Base-by-base conservation (phyloP, 2,888 invertebrate genomes). In the Gastrophysa polygoni region DNA sequence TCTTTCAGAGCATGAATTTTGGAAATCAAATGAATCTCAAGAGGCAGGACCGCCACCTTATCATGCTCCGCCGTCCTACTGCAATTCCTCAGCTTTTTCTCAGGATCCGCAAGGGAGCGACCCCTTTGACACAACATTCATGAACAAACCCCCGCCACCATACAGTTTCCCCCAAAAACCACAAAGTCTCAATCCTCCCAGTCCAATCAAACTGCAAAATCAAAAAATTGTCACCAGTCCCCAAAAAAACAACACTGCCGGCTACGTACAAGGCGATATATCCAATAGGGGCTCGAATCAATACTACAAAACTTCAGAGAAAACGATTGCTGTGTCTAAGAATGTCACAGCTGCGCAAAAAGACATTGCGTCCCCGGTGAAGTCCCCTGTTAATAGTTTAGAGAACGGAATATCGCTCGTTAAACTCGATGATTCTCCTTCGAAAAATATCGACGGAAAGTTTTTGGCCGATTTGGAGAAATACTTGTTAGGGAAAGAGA, bases 401-500 rank as follows among this genome's bases (percentile, higher is more conserved):
- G 68, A 62, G 3, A 70, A 58, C 44, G 66, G 67, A 56, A 43
- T 74, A 16, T 50, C 68, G 11, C 52, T 67, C 21, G 54, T 74
- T 46, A 74, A 67, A 38, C 49, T 75, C 18, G 62, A 70, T 4
- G 70, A 72, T 20, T 56, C 66, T 16, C 64, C 70, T 5, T 47
- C 48, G n/a, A 71, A 68, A n/a, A 65, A 68, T 10, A 58, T 57
- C 14, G 54, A 64, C 11, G 68, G 76, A 73, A 83, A 83, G 14
- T 89, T 90, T 66, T 82, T 89, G 34, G 86, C 85, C 0, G 89
- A 89, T 73, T 76, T 90, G 51, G 90, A 90, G 75, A 89, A 88
- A 69, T 86, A 85, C 70, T 79, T 89, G 11, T 61, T 75, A 34
- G 68, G 68, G 5, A 75, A 74, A 60, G 71, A 68, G 32, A 11